Base-by-base conservation (phyloP, 2,888 invertebrate species). In the Troides oblongomaculatus region DNA sequence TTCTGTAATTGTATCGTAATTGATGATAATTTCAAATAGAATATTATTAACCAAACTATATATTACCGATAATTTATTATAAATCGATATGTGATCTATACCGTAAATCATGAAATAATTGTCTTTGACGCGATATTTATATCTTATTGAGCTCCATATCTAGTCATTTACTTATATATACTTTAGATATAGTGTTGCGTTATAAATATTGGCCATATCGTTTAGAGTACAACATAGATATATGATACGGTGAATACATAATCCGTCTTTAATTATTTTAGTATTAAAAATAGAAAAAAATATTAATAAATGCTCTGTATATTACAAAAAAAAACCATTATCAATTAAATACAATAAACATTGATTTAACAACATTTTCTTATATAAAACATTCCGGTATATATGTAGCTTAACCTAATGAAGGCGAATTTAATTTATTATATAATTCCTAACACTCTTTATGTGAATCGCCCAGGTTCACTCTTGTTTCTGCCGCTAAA, bases 201-300 rank as follows among this genome's bases (percentile, higher is more conserved):
- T 60, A 60, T 36, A 25, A 60, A 60, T 60, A 36, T 30, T 60
- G 36, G 18, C 5, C 60, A 60, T 60, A 60, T 60, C 60, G 30
- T 60, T 60, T 30, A 30, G 23, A 36, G 60, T 60, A 60, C 60
- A 36, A 36, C 12, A 60, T 60, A 36, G 53, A 23, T 58, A 58
- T 58, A 58, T 23, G 5, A 58, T 25, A 36, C 23, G 36, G 17
- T 18, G 7, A 60, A 60, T 2, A 60, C 36, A 14, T 25, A 60
- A 36, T 60, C 60, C 36, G 60, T 60, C 60, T 60, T 53, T n/a
- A 53, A 53, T 53, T 53, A 53, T 4, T 7, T 53, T n/a, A 53
- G 7, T 53, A 53, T 18, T 53, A 12, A n/a, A 53, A 53, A 5
- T 14, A 14, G 53, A n/a, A 53, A 18, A n/a, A 53, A 46, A 46